Conservation (phyloP, 2,888 invertebrate species). For the Dioctria linearis region DNA sequence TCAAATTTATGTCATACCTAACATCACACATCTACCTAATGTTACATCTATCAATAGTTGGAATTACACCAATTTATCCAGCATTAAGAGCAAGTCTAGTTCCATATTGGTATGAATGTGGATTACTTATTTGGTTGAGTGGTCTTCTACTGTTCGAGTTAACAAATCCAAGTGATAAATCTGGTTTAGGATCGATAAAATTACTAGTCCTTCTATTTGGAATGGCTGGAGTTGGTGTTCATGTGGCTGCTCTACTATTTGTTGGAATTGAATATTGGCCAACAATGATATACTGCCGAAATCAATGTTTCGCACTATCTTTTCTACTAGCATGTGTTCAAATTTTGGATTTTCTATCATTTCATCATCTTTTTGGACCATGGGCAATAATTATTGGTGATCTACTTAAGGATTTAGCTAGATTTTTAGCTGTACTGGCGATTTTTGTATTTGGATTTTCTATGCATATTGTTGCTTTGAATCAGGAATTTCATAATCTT, state of each 20-base stretch:
- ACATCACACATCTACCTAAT: slow-evolving; percentile 99
- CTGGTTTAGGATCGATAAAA: slow-evolving; percentile 96
- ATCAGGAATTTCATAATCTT: slow-evolving; percentile 90
- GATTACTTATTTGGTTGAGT: slow-evolving; percentile 93
- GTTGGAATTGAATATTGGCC: slow-evolving; percentile 82
- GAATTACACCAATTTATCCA: slow-evolving; percentile 89
- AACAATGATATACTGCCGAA: slow-evolving; percentile 92
- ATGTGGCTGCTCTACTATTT: slow-evolving; percentile 85
- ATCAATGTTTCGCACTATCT: slow-evolving; percentile 96
- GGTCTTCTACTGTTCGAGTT: slow-evolving; percentile 96
- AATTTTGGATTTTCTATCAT: slow-evolving; percentile 97
- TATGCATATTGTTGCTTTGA: slow-evolving; percentile 95
- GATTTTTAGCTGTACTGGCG: slow-evolving; percentile 96
- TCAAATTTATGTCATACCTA: slow-evolving; percentile 99
- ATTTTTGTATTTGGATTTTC: slow-evolving; percentile 99
- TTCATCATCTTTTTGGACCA: slow-evolving; percentile 99
- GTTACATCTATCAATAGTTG: slow-evolving; percentile 90
- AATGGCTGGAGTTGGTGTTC: slow-evolving; percentile 91
- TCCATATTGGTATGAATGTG: slow-evolving; percentile 97
- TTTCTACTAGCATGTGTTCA: slow-evolving; percentile 97
- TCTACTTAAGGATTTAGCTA: slow-evolving; percentile 92
- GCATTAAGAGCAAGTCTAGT: slow-evolving; percentile 84
- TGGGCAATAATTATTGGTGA: slow-evolving; percentile 99
- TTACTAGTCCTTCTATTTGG: slow-evolving; percentile 88
- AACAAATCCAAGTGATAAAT: slow-evolving; percentile 97